Conservation (phyloP, 2,113 vertebrate species). For the Phalacrocorax aristotelis region DNA sequence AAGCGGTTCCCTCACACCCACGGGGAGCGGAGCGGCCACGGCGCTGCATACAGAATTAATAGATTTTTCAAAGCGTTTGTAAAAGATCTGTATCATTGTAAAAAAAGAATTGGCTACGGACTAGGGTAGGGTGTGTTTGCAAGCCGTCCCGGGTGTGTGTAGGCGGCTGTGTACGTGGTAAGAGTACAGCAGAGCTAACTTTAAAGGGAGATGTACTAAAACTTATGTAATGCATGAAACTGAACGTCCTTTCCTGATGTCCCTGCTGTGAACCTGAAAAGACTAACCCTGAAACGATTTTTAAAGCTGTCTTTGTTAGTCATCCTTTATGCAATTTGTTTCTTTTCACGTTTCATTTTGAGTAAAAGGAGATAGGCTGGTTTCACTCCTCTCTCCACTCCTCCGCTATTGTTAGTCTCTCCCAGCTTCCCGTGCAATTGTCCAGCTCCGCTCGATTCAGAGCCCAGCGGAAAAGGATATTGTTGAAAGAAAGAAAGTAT, state of each 20-base stretch:
- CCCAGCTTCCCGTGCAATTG: conserved; percentile 3
- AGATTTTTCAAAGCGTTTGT: neutral
- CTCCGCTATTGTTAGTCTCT: conserved; percentile 28
- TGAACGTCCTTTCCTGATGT: neutral
- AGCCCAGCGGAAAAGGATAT: conserved; percentile 24
- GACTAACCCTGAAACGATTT: neutral
- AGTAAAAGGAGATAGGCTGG: neutral
- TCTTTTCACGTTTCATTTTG: conserved; percentile 25
- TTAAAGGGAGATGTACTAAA: conserved; percentile 5
- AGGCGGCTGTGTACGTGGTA: neutral
- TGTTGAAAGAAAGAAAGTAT: neutral
- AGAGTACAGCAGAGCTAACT: neutral
- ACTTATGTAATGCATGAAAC: neutral
- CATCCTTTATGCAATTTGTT: conserved; percentile 30
- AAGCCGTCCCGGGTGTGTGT: neutral
- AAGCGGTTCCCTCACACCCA: fast-evolving
- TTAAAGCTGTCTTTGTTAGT: conserved; percentile 33
- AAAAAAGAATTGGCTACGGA: neutral
- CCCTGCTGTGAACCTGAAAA: conserved; percentile 9
- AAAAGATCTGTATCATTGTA: neutral
- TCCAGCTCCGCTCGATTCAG: conserved; percentile 28
- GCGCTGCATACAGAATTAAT: fast-evolving
- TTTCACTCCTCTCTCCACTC: conserved; percentile 2
- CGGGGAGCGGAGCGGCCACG: fast-evolving
- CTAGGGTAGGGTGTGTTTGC: neutral